Conservation (phyloP, 2,888 invertebrate species). For the Hypolimnas misippus region DNA sequence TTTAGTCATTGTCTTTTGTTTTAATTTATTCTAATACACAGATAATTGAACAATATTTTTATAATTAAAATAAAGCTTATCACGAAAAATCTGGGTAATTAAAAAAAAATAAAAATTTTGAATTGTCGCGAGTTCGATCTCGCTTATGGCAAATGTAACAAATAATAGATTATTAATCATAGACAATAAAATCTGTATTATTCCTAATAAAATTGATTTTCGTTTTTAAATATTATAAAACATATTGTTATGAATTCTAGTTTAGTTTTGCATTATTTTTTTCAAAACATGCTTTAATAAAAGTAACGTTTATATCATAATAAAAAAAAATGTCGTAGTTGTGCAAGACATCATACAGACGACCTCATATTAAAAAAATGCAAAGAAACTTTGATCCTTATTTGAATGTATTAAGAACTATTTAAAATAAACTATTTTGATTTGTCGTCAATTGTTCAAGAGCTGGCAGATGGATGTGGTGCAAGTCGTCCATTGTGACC, state of each 20-base stretch:
- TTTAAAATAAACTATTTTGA: constrained; percentile 11
- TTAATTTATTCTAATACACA: constrained; percentile 3
- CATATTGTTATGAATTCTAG: too few species aligned
- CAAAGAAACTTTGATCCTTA: constrained; percentile 8
- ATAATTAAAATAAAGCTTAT: not conserved
- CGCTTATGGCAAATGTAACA: too few species aligned
- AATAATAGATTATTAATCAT: too few species aligned
- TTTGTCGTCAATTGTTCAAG: constrained; percentile 13
- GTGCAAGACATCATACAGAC: constrained; percentile 6
- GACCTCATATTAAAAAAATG: not conserved
- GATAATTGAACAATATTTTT: not conserved
- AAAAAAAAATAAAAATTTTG: too few species aligned
- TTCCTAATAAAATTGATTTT: too few species aligned
- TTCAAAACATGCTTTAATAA: not conserved
- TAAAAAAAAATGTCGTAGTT: constrained; percentile 12
- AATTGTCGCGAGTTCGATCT: too few species aligned
- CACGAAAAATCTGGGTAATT: too few species aligned
- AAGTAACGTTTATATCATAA: constrained; percentile 5
- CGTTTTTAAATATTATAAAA: too few species aligned
- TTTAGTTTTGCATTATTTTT: not conserved
- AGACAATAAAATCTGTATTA: too few species aligned
- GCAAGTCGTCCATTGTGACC: constrained; percentile 70
- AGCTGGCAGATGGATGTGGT: constrained; percentile 53
- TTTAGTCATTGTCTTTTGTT: constrained; percentile 22
- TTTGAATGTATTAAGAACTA: constrained; percentile 12